A percentile compares a stretch with the other conserved stretches of the same genome.
Evolutionary conservation across 1,140 invertebrate species (phyloP).

Genomic region (Drosophila baimaii): DNA sequence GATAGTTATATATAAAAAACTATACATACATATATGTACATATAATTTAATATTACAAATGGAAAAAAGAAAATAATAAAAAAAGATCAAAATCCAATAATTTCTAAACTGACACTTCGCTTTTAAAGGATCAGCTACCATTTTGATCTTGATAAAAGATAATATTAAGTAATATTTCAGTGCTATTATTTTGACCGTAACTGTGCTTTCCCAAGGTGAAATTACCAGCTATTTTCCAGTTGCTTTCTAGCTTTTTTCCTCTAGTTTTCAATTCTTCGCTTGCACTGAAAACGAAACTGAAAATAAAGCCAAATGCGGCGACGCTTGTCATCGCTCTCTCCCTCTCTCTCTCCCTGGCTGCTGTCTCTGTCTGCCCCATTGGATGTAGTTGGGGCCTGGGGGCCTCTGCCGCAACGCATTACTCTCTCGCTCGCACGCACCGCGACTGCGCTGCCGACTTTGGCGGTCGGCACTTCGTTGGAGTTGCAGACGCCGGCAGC

Average conservation of each 20-base stretch:
- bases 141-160: too few species aligned
- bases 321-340: conserved; percentile 13
- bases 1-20: too few species aligned
- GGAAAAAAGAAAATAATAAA: too few species aligned
- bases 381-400: conserved; percentile 19
- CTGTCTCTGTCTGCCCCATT: conserved; percentile 6
- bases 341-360: conserved; percentile 11
- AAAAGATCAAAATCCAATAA: too few species aligned
- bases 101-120: too few species aligned
- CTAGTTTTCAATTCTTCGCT: too few species aligned
- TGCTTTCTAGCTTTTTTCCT: too few species aligned
- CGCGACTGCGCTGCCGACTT: conserved; percentile 53
- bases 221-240: neutral
- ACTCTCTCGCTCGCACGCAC: conserved; percentile 37
- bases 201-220: neutral
- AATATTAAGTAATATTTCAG: too few species aligned
- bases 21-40: too few species aligned
- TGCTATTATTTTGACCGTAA: too few species aligned
- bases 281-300: conserved; percentile 56
- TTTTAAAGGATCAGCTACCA: too few species aligned
- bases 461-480: conserved; percentile 63
- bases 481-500: conserved; percentile 71
- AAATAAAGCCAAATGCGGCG: conserved; percentile 68
- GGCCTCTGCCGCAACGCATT: conserved; percentile 27
- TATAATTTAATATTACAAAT: too few species aligned